Evolutionary conservation across 2,888 invertebrate genomes (phyloP).

Genomic region (Leucozona laternaria): DNA sequence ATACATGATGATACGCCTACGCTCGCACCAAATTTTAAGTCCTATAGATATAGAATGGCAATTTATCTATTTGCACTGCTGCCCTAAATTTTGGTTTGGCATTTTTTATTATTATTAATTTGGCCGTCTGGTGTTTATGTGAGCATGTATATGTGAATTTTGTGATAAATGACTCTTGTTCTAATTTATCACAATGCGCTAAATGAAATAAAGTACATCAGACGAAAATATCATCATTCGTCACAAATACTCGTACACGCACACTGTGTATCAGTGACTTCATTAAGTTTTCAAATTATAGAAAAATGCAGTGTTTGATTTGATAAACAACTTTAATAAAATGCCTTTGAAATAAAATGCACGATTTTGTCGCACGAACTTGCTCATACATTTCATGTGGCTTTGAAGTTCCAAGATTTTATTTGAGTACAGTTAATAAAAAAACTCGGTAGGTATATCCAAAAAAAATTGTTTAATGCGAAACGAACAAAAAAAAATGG

Average conservation of each 20-base stretch:
- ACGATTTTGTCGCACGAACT: no score
- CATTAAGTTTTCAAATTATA: no score
- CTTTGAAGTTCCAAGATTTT: no score
- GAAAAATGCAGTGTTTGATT: no score
- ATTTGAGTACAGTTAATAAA: no score
- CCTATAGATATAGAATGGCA: not conserved
- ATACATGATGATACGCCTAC: not conserved
- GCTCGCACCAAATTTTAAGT: not conserved
- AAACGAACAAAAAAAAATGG: no score
- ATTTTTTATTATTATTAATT: not conserved
- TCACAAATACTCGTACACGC: not conserved
- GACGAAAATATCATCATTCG: not conserved
- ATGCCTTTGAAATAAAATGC: no score
- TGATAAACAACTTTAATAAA: no score
- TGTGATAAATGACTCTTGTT: not conserved
- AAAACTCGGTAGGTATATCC: no score
- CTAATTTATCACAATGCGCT: not conserved
- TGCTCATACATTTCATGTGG: no score
- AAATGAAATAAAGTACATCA: not conserved
- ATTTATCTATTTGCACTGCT: constrained; percentile 1
- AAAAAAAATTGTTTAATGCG: no score
- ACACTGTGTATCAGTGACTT: no score
- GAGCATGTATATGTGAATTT: not conserved
- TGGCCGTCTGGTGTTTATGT: not conserved
- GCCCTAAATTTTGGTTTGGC: not conserved